Conservation (phyloP, 2,113 vertebrate genomes). For the Agapornis roseicollis region DNA sequence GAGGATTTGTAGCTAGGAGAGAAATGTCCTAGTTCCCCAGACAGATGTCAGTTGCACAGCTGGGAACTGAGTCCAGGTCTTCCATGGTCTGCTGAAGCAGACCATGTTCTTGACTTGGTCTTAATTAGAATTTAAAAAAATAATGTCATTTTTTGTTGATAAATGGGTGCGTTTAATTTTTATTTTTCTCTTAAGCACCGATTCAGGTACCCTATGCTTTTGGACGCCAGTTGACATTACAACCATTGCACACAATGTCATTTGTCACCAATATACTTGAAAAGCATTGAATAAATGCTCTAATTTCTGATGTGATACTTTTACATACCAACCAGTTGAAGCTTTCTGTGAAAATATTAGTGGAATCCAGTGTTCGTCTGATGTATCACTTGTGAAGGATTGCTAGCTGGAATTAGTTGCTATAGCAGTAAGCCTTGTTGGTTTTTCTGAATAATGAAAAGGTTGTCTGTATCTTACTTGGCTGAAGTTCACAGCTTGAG, state of each 20-base stretch:
- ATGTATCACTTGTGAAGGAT: neutral
- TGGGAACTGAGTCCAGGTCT: neutral
- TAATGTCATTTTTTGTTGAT: neutral
- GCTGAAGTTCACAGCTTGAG: neutral
- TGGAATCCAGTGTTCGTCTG: neutral
- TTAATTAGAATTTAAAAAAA: neutral
- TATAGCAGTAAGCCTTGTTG: accelerated
- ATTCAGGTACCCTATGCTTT: neutral
- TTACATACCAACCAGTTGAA: neutral
- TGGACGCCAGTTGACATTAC: neutral
- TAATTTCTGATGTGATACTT: neutral
- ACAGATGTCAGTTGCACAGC: neutral
- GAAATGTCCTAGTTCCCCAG: neutral
- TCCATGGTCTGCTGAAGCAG: neutral
- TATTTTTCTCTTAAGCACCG: neutral
- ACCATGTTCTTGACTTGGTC: neutral
- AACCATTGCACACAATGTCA: neutral
- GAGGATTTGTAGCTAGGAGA: neutral
- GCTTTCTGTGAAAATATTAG: neutral
- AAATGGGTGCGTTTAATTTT: neutral
- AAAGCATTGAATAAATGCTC: neutral
- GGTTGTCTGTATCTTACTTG: neutral
- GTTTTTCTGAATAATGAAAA: neutral
- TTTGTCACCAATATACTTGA: neutral
- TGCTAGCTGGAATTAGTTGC: neutral